These are phyloP conservation scores for Caretta caretta DNA, from an alignment of 2,113 vertebrate genomes.

Conservation along the genomic window DNA sequence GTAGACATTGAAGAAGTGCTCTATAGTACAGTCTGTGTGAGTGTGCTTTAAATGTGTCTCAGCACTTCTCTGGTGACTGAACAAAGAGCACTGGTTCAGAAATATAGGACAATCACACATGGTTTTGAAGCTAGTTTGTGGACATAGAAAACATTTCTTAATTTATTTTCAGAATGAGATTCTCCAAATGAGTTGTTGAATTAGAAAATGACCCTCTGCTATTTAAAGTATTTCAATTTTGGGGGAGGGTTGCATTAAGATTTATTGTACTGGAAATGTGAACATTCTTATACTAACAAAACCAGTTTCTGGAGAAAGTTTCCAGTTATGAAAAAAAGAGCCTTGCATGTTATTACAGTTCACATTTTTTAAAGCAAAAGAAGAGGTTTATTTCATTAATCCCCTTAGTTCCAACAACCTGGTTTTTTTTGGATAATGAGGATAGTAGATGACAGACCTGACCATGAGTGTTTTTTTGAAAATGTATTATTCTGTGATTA, in stretches of 20 bases:
- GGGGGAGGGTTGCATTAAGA: neutral
- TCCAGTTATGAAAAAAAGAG: neutral
- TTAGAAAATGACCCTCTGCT: neutral
- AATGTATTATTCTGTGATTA: neutral
- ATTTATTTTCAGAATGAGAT: neutral
- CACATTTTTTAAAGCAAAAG: neutral
- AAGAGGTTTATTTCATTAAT: neutral
- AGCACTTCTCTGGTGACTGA: constrained; percentile 4
- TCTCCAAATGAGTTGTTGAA: neutral
- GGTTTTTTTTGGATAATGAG: rapidly evolving
- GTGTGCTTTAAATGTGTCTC: constrained; percentile 45
- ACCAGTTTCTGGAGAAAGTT: neutral
- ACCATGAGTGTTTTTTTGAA: neutral
- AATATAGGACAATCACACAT: constrained; percentile 10
- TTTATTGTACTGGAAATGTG: neutral
- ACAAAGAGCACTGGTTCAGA: neutral
- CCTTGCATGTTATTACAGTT: neutral
- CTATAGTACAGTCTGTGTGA: constrained; percentile 35
- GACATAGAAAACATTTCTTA: constrained; percentile 11
- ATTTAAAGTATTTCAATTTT: neutral
- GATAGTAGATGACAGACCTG: neutral
- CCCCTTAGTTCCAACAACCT: rapidly evolving
- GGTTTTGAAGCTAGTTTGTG: neutral
- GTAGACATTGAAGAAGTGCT: constrained; percentile 22
- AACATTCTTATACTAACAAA: neutral